These are phyloP conservation scores for Malurus splendens DNA, from an alignment of 2,797 vertebrate species.

Conservation along the genomic window DNA sequence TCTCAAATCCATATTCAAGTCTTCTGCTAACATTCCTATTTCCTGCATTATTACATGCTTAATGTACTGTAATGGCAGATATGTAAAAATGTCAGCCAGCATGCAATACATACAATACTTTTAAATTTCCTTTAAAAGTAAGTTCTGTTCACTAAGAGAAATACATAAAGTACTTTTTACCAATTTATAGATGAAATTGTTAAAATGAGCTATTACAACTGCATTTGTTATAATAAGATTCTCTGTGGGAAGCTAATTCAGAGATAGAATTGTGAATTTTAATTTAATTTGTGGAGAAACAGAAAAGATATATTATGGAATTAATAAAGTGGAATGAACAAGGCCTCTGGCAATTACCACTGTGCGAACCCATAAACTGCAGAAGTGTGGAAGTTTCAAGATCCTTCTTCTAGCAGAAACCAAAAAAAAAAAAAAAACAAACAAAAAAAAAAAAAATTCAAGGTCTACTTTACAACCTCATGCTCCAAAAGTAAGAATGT, in stretches of 20 bases:
- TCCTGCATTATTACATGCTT: not conserved
- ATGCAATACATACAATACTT: not conserved
- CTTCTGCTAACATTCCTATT: not conserved
- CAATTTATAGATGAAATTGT: constrained; percentile 39
- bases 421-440: not conserved
- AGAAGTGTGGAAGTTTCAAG: not conserved
- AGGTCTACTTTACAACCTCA: not conserved
- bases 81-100: not conserved
- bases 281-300: constrained; percentile 51
- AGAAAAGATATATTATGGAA: not conserved
- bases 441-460: not conserved
- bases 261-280: constrained; percentile 41
- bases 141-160: constrained; percentile 21
- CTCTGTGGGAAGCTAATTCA: constrained; percentile 50
- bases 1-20: not conserved
- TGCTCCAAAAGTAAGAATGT: not conserved
- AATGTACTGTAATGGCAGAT: not conserved
- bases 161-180: constrained; percentile 1
- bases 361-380: not conserved
- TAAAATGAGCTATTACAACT: constrained; percentile 18
- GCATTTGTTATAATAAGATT: constrained; percentile 44
- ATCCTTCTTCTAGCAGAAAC: not conserved
- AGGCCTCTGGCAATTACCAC: not conserved
- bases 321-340: not conserved
- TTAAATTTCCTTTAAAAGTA: constrained; percentile 11